Percentiles rank a stretch among this genome's conserved stretches.
phyloP scores from a whole-genome alignment of 2,888 invertebrate species.

The Lycophotia porphyrea region DNA sequence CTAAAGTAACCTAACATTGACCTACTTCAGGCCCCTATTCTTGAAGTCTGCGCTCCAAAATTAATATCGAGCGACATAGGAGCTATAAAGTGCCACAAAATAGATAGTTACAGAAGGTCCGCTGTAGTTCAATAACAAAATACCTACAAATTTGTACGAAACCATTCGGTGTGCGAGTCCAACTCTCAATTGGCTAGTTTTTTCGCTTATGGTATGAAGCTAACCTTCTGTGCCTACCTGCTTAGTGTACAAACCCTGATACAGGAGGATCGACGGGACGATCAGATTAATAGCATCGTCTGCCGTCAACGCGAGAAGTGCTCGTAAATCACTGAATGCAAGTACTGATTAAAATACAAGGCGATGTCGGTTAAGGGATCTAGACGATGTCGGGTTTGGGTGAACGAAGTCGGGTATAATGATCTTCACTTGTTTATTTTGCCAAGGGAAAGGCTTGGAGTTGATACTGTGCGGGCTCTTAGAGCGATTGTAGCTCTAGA shows the following conservation, averaged over 20 bases:
- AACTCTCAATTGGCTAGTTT: neutral
- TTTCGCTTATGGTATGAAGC: neutral
- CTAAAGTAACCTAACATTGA: slow-evolving; percentile 38
- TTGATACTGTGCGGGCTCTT: neutral
- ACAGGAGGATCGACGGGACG: slow-evolving; percentile 38
- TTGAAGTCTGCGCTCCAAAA: slow-evolving; percentile 50
- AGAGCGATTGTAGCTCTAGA: neutral
- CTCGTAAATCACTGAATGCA: slow-evolving; percentile 60
- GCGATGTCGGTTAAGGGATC: slow-evolving; percentile 40
- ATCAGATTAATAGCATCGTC: slow-evolving; percentile 58
- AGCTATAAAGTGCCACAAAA: slow-evolving; percentile 1
- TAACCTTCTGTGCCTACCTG: slow-evolving; percentile 12
- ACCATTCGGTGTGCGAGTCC: too few species aligned
- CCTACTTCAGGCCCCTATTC: slow-evolving; percentile 44
- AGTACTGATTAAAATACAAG: slow-evolving; percentile 60
- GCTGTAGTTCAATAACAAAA: neutral
- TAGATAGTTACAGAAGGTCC: neutral
- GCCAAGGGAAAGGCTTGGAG: neutral
- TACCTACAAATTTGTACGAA: too few species aligned
- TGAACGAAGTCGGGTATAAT: slow-evolving; percentile 10
- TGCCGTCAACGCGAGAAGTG: slow-evolving; percentile 44
- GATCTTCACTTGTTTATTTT: slow-evolving; percentile 32
- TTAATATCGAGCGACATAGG: slow-evolving; percentile 42
- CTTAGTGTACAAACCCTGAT: slow-evolving; percentile 10
- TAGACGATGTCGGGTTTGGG: slow-evolving; percentile 12